A percentile compares a stretch with the other conserved stretches of the same genome.
These are phyloP conservation scores for Parapsyche elsis DNA, from an alignment of 1,140 invertebrate species.

Conservation along the genomic window DNA sequence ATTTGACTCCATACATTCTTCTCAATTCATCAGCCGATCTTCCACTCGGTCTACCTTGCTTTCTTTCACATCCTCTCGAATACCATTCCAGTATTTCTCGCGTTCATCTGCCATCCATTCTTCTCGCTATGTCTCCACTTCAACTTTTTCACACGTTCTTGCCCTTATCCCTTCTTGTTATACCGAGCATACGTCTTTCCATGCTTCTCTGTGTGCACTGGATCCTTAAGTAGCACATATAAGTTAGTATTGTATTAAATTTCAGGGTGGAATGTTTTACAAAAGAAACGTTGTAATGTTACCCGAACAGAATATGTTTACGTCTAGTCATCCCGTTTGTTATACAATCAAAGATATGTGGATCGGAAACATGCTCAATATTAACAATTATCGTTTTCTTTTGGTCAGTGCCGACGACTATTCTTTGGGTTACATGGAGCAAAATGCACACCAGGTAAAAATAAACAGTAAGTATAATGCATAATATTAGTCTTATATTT, in stretches of 20 bases:
- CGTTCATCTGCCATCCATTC: too few relatives aligned
- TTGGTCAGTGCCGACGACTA: slow-evolving; percentile 87
- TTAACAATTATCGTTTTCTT: slow-evolving; percentile 82
- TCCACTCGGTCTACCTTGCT: too few relatives aligned
- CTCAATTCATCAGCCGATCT: too few relatives aligned
- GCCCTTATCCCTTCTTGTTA: too few relatives aligned
- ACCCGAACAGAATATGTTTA: slow-evolving; percentile 78
- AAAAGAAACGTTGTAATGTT: slow-evolving; percentile 75
- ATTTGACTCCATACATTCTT: too few relatives aligned
- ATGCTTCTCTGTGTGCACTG: too few relatives aligned
- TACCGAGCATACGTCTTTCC: too few relatives aligned
- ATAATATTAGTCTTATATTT: background rate
- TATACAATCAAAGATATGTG: slow-evolving; percentile 84
- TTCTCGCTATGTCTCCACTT: too few relatives aligned
- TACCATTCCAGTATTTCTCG: too few relatives aligned
- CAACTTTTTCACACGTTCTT: too few relatives aligned
- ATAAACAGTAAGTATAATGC: background rate
- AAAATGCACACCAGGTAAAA: slow-evolving; percentile 76
- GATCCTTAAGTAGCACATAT: too few relatives aligned
- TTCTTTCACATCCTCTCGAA: too few relatives aligned
- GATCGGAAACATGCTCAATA: slow-evolving; percentile 78
- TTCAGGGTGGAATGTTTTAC: slow-evolving; percentile 75
- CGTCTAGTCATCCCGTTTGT: slow-evolving; percentile 75
- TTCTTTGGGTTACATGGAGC: slow-evolving; percentile 87
- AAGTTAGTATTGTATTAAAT: slow-evolving; percentile 4